Base-by-base conservation (phyloP, 2,888 invertebrate species). In the Drosophila prostipennis region DNA sequence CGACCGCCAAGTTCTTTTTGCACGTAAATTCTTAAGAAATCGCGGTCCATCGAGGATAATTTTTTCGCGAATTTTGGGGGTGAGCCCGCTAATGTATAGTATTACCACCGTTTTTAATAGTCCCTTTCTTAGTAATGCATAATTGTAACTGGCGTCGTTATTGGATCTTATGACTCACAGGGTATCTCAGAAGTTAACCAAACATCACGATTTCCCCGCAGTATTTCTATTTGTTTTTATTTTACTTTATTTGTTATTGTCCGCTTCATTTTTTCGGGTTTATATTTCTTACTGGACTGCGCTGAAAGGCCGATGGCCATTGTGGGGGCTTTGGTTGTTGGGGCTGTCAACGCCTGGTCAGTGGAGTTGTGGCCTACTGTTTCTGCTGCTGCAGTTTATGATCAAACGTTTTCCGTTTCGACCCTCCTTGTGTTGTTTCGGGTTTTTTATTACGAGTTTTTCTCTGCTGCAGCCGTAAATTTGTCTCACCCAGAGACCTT, bases 401-500 rank as follows among this genome's bases (percentile, higher is more conserved):
- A 72, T 63, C 63, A 54, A 72, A 49, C 29, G 60, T 34, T 72
- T 70, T 63, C 5, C 6, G 40, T 68, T 37, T 19, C n/a, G 40
- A n/a, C 23, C 39, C 36, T n/a, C 16, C 23, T 56, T 49, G 11
- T 34, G 16, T 43, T 19, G 29, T 6, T 43, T 29, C 3, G 34
- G 11, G 5, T 5, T 34, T 57, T n/a, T 69, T 49, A 29, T 57
- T 19, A 36, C 51, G 5, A 52, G 14, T 54, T 49, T 54, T 54
- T 39, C 49, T 29, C 29, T 26, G 32, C 36, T 3, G 51, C 70
- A 39, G 72, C 63, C 48, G 63, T 70, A 70, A 70, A 70, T 70
- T 72, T 61, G 70, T 72, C 70, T 72, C 63, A 29, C 63, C 39
- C 29, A 58, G 72, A 58, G 72, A 69, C 71, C 73, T 64, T 71